These are phyloP conservation scores for Tinea semifulvella DNA, from an alignment of 2,888 invertebrate genomes.

Conservation along the genomic window DNA sequence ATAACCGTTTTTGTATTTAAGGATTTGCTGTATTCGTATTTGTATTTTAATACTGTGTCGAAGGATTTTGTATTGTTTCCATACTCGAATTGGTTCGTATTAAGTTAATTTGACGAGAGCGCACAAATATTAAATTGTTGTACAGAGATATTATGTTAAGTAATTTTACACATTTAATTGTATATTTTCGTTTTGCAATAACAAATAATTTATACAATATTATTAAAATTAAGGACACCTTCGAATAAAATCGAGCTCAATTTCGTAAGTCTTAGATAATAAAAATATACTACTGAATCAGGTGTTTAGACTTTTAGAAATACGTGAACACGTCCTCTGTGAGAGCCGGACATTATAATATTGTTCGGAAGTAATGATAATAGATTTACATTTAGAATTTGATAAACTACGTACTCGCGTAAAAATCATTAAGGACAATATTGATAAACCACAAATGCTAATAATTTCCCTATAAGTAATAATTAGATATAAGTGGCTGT, in stretches of 20 bases:
- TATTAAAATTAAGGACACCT: slow-evolving; percentile 35
- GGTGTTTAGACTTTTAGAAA: slow-evolving; percentile 34
- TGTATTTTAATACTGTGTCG: slow-evolving; percentile 38
- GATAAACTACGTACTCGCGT: slow-evolving; percentile 50
- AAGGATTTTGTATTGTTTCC: slow-evolving; percentile 37
- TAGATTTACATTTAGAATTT: slow-evolving; percentile 59
- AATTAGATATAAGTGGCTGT: slow-evolving; percentile 44
- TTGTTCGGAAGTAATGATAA: slow-evolving; percentile 29
- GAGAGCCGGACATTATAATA: slow-evolving; percentile 54
- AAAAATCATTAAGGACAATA: slow-evolving; percentile 66
- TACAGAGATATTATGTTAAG: slow-evolving; percentile 45
- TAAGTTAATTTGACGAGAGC: slow-evolving; percentile 56
- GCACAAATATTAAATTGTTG: slow-evolving; percentile 49
- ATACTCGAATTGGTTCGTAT: slow-evolving; percentile 31
- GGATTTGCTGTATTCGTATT: slow-evolving; percentile 39
- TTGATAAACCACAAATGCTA: slow-evolving; percentile 58
- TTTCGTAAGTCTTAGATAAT: slow-evolving; percentile 54
- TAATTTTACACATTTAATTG: slow-evolving; percentile 38
- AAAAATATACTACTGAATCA: slow-evolving; percentile 43
- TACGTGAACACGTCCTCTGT: slow-evolving; percentile 54
- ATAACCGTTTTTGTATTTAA: slow-evolving; percentile 55
- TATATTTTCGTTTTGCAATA: slow-evolving; percentile 25
- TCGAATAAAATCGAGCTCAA: slow-evolving; percentile 64
- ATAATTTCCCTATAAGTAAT: slow-evolving; percentile 42
- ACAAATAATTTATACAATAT: slow-evolving; percentile 1